Percentiles rank a stretch among this genome's conserved stretches.
Evolutionary conservation across 2,113 vertebrate species (phyloP).

Genomic region (Pomatostomus ruficeps): DNA sequence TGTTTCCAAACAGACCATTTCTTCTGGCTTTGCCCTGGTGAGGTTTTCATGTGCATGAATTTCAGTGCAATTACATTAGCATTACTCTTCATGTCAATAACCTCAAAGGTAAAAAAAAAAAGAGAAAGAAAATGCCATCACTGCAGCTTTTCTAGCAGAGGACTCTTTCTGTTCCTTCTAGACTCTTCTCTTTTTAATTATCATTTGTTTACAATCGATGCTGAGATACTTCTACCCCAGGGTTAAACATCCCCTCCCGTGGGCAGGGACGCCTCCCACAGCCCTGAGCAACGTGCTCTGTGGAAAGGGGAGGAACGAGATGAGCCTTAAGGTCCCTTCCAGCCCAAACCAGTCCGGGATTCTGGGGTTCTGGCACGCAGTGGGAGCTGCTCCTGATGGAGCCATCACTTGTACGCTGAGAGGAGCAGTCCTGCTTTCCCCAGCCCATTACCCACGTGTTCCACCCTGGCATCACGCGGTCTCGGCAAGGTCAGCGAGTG

Average conservation of each 20-base stretch:
- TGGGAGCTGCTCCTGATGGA: not conserved
- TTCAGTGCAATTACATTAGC: slow-evolving; percentile 47
- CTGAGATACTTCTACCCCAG: not conserved
- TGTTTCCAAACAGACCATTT: slow-evolving; percentile 19
- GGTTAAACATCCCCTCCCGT: not conserved
- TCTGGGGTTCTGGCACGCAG: not conserved
- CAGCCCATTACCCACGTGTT: rapidly evolving
- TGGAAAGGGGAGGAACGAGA: not conserved
- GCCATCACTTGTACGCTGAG: not conserved
- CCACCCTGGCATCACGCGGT: rapidly evolving
- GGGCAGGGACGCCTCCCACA: not conserved
- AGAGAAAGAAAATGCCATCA: not conserved
- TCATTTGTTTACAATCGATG: not conserved
- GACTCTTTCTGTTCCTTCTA: not conserved
- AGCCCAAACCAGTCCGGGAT: not conserved
- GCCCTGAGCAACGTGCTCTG: not conserved
- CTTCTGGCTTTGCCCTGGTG: not conserved
- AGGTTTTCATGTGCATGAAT: slow-evolving; percentile 16
- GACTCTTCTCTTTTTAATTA: not conserved
- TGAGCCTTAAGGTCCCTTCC: not conserved
- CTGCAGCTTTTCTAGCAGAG: not conserved
- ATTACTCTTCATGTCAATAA: slow-evolving; percentile 29
- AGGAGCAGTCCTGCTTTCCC: not conserved
- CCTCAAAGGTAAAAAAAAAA: not conserved
- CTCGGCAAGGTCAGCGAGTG: not conserved